Evolutionary conservation across 2,888 invertebrate genomes (phyloP).

Genomic region (Fragum sueziense): DNA sequence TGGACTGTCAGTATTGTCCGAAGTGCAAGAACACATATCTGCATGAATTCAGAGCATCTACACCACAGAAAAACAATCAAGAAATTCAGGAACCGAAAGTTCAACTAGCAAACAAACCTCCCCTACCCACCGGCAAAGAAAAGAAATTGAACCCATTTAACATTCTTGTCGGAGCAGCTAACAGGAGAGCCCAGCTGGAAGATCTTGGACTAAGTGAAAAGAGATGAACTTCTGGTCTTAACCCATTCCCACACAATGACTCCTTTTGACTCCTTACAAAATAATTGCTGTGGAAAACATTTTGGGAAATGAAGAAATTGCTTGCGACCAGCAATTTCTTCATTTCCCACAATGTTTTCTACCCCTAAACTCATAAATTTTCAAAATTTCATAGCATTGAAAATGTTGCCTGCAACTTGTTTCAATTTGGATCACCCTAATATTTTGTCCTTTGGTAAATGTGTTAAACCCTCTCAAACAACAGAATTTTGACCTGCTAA

Average conservation of each 20-base stretch:
- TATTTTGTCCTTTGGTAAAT: no score
- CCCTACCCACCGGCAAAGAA: not conserved
- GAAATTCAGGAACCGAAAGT: not conserved
- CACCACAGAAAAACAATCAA: not conserved
- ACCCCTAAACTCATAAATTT: not conserved
- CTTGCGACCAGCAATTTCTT: no score
- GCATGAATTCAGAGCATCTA: conserved; percentile 52
- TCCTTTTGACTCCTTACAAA: no score
- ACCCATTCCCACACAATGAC: no score
- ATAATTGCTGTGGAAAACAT: no score
- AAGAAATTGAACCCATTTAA: not conserved
- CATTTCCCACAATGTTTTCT: not conserved
- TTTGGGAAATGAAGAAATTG: no score
- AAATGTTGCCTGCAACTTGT: no score
- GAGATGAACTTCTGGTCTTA: no score
- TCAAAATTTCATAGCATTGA: no score
- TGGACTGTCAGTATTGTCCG: conserved; percentile 70
- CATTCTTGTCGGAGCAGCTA: not conserved
- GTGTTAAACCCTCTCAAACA: no score
- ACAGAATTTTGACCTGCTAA: no score
- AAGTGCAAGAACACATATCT: conserved; percentile 63
- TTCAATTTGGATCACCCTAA: no score
- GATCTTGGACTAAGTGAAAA: conserved; percentile 10
- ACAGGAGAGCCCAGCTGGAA: not conserved
- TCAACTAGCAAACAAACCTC: not conserved